phyloP scores from a whole-genome alignment of 2,888 invertebrate species.

The Vesta saturnalis region DNA sequence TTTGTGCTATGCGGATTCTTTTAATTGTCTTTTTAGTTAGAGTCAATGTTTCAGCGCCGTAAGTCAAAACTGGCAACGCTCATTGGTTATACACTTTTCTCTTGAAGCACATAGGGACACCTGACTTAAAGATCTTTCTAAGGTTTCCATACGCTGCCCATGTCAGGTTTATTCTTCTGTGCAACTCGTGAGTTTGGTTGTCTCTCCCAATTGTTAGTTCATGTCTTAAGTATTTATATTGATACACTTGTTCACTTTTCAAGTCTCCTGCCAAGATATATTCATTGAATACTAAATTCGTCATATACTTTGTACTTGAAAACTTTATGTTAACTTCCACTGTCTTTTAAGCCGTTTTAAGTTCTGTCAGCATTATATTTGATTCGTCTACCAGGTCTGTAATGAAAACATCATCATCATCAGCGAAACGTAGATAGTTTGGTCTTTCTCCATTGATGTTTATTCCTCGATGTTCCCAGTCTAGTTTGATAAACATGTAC shows the following conservation, averaged over 20 bases:
- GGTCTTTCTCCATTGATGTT: slow-evolving; percentile 3
- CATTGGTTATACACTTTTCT: neutral
- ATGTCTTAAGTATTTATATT: neutral
- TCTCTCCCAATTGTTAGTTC: neutral
- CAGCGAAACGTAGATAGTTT: slow-evolving; percentile 3
- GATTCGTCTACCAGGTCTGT: neutral
- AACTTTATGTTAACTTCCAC: neutral
- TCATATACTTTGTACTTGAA: neutral
- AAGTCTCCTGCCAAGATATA: neutral
- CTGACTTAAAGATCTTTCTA: slow-evolving; percentile 4
- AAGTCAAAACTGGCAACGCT: neutral
- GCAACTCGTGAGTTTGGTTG: neutral
- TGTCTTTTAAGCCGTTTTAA: neutral
- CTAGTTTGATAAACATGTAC: neutral
- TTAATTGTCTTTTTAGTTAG: no score
- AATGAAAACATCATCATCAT: neutral
- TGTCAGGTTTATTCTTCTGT: neutral
- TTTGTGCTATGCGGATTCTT: neutral
- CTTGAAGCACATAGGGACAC: slow-evolving; percentile 1
- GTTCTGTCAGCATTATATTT: neutral
- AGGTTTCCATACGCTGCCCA: neutral
- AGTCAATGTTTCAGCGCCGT: slow-evolving; percentile 2
- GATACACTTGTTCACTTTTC: neutral
- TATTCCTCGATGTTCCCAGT: neutral
- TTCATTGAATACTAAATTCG: no score